Percentiles rank a stretch among this genome's conserved stretches.
Evolutionary conservation across 1,140 invertebrate species (phyloP).

Genomic region (Zaprionus inermis): DNA sequence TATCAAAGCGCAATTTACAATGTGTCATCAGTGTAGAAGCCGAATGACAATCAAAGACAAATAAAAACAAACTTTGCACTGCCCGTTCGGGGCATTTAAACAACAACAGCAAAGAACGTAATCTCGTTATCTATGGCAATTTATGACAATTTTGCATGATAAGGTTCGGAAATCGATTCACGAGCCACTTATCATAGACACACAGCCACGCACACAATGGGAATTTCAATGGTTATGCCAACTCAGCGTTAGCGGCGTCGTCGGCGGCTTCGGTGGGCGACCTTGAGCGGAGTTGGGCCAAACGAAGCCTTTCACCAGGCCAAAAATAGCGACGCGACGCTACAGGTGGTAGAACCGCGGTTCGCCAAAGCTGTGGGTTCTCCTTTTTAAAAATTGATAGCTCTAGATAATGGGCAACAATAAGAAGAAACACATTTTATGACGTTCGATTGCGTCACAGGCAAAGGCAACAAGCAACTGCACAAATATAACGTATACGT

Average conservation of each 20-base stretch:
- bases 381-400: conserved; percentile 1
- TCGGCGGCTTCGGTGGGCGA: background rate
- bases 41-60: conserved; percentile 5
- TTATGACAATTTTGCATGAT: conserved; percentile 40
- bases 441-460: conserved; percentile 3
- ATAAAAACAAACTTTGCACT: conserved; percentile 9
- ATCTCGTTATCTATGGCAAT: conserved; percentile 30
- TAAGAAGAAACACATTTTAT: background rate
- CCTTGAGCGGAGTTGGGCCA: conserved; percentile 18
- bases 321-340: conserved; percentile 5
- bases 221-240: conserved; percentile 20
- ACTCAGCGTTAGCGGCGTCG: background rate
- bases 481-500: background rate
- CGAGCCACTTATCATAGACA: conserved; percentile 29
- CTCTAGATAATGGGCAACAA: background rate
- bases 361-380: too few species aligned
- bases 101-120: background rate
- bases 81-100: conserved; percentile 6
- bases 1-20: conserved; percentile 26
- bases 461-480: background rate
- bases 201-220: background rate
- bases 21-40: conserved; percentile 24
- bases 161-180: conserved; percentile 38
- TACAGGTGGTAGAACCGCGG: conserved; percentile 14
- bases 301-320: conserved; percentile 26